These are phyloP conservation scores for Arctopsyche grandis DNA, from an alignment of 1,140 invertebrate genomes.

Conservation along the genomic window DNA sequence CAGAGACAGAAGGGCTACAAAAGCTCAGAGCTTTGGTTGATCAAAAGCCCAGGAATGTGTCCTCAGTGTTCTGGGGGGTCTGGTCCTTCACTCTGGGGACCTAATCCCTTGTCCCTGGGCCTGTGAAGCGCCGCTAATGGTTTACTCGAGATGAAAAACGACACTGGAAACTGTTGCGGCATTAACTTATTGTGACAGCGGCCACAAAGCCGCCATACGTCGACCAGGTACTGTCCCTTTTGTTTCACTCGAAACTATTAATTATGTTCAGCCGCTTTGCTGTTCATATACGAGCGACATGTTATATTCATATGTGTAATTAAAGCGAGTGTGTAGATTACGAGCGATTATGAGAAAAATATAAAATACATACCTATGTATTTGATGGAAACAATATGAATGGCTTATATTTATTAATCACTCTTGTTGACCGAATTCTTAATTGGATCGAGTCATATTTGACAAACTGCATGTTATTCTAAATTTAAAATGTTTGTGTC, in stretches of 20 bases:
- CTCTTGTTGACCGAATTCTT: too few species aligned
- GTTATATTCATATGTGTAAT: too few species aligned
- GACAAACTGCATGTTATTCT: too few species aligned
- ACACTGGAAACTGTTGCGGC: conserved; percentile 36
- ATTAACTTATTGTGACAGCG: conserved; percentile 41
- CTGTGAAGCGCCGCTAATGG: conserved; percentile 23
- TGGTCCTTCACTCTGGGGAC: conserved; percentile 4
- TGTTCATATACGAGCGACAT: neutral
- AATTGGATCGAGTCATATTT: too few species aligned
- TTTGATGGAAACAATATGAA: too few species aligned
- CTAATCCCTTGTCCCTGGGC: neutral
- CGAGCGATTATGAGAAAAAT: too few species aligned
- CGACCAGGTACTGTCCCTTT: neutral
- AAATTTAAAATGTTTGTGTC: too few species aligned
- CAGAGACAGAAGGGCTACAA: too few species aligned
- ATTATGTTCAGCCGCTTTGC: neutral
- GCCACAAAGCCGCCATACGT: neutral
- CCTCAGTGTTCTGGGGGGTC: conserved; percentile 17
- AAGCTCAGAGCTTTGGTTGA: too few species aligned
- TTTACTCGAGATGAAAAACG: conserved; percentile 31
- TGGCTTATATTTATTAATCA: too few species aligned
- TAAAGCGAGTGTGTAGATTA: too few species aligned
- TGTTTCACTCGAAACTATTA: neutral
- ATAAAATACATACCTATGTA: too few species aligned
- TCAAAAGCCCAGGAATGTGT: neutral